Percentiles rank a stretch among this genome's conserved stretches.
phyloP scores from a whole-genome alignment of 2,888 invertebrate species.

The Drosophila peninsularis region DNA sequence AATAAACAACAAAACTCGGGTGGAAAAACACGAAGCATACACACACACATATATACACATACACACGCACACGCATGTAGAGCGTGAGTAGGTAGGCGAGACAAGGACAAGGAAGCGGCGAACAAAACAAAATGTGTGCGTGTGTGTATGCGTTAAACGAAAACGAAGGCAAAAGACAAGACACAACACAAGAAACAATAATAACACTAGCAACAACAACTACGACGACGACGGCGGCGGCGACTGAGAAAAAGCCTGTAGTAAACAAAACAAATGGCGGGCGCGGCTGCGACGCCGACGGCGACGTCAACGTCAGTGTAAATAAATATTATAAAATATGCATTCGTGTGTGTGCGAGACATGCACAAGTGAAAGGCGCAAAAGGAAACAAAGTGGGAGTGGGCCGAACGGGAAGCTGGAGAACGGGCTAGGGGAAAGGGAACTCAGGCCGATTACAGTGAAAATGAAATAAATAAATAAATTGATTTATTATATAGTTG shows the following conservation, averaged over 20 bases:
- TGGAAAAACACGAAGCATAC: constrained; percentile 54
- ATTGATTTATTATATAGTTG: constrained; percentile 63
- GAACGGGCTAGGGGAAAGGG: not conserved
- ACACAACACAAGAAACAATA: constrained; percentile 57
- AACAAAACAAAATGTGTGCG: constrained; percentile 59
- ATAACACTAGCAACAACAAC: constrained; percentile 44
- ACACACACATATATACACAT: constrained; percentile 19
- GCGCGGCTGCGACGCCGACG: constrained; percentile 43
- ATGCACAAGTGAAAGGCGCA: constrained; percentile 74
- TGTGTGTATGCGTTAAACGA: constrained; percentile 45
- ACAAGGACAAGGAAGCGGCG: constrained; percentile 63
- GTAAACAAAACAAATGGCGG: constrained; percentile 65
- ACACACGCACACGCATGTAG: constrained; percentile 11
- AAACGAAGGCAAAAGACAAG: constrained; percentile 59
- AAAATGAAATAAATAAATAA: constrained; percentile 71
- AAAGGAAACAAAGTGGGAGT: constrained; percentile 54
- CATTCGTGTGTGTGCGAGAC: constrained; percentile 39
- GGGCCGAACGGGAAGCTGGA: constrained; percentile 26
- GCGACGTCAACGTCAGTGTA: constrained; percentile 56
- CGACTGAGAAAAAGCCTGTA: constrained; percentile 41
- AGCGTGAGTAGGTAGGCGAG: constrained; percentile 19
- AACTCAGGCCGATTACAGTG: constrained; percentile 43
- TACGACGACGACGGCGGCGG: constrained; percentile 8
- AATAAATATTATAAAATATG: constrained; percentile 76
- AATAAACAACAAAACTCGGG: constrained; percentile 56